A percentile compares a stretch with the other conserved stretches of the same genome.
These are phyloP conservation scores for Noturus placidus DNA, from an alignment of 2,113 vertebrate genomes.

Conservation along the genomic window DNA sequence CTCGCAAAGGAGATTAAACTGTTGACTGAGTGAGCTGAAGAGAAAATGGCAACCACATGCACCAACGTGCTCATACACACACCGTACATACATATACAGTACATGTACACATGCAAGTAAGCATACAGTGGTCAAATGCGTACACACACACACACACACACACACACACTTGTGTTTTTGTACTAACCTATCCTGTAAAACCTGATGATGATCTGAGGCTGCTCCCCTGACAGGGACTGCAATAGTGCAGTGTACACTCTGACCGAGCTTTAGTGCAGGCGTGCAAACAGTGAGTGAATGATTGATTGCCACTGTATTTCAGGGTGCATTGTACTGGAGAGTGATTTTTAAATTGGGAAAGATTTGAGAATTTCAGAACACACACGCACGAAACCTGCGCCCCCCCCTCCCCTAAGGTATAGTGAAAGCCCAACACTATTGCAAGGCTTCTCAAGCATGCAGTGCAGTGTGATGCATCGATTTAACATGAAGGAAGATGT, in stretches of 20 bases:
- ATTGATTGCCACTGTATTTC: slow-evolving; percentile 39
- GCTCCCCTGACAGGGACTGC: slow-evolving; percentile 71
- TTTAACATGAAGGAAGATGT: slow-evolving; percentile 39
- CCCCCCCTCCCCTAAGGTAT: slow-evolving; percentile 13
- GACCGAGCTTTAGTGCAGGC: slow-evolving; percentile 27
- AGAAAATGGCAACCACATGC: slow-evolving; percentile 39
- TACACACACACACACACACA: slow-evolving; percentile 41
- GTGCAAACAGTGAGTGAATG: not conserved
- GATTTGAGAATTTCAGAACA: not conserved
- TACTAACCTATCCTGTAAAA: slow-evolving; percentile 54
- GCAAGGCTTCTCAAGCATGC: slow-evolving; percentile 53
- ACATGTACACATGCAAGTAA: slow-evolving; percentile 39
- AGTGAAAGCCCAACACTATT: slow-evolving; percentile 27
- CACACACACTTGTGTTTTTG: slow-evolving; percentile 56
- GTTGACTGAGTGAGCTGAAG: slow-evolving; percentile 82
- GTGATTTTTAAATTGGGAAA: slow-evolving; percentile 41
- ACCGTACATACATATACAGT: slow-evolving; percentile 40
- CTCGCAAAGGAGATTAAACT: slow-evolving; percentile 82
- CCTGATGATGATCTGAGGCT: slow-evolving; percentile 72
- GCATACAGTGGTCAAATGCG: slow-evolving; percentile 29
- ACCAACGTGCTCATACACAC: slow-evolving; percentile 46
- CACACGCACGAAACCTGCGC: no score
- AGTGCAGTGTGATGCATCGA: slow-evolving; percentile 52
- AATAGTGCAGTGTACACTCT: slow-evolving; percentile 48
- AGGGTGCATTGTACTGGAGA: slow-evolving; percentile 45